Evolutionary conservation across 1,140 invertebrate species (phyloP).

Genomic region (Heliconius congener): DNA sequence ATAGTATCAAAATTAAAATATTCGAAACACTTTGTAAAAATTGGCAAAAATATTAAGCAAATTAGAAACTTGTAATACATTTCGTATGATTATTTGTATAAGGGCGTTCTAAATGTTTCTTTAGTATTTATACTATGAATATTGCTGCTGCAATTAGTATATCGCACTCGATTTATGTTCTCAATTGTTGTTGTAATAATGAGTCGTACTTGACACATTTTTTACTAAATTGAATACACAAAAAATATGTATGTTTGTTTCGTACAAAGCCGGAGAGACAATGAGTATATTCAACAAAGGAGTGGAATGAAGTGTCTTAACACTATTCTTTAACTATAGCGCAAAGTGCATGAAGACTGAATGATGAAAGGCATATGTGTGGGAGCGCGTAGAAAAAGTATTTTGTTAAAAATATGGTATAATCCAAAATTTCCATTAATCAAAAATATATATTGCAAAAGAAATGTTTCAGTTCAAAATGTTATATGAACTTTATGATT

Average conservation of each 20-base stretch:
- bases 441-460: no score
- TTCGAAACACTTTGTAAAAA: constrained; percentile 6
- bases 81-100: background rate
- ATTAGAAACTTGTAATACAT: constrained; percentile 17
- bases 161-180: constrained; percentile 19
- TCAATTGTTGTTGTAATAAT: constrained; percentile 22
- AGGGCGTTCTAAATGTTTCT: background rate
- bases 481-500: no score
- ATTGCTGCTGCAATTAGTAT: constrained; percentile 27
- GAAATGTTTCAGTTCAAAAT: no score
- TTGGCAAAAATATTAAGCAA: constrained; percentile 6
- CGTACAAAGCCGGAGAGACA: no score
- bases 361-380: no score
- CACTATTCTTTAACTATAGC: no score
- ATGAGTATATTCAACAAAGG: no score
- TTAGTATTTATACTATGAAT: constrained; percentile 28
- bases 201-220: constrained; percentile 19
- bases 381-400: no score
- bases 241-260: background rate
- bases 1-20: constrained; percentile 11
- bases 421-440: no score
- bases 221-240: background rate
- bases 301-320: no score
- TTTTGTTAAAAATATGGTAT: no score
- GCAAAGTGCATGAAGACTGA: no score